These are phyloP conservation scores for Ypsolopha sequella DNA, from an alignment of 2,888 invertebrate species.

Conservation along the genomic window DNA sequence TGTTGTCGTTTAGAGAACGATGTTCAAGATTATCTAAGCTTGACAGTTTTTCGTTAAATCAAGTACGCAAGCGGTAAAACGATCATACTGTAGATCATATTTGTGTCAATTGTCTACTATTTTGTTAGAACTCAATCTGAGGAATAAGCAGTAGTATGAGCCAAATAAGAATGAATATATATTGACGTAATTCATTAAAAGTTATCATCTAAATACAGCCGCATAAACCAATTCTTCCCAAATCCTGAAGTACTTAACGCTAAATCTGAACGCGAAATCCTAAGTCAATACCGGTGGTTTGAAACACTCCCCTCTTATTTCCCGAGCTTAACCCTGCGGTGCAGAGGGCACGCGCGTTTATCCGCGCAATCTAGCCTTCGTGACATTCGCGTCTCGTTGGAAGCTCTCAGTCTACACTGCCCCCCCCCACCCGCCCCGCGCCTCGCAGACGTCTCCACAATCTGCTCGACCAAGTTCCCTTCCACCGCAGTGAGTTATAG, in stretches of 20 bases:
- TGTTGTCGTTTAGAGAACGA: too few species aligned
- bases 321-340: slow-evolving; percentile 27
- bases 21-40: too few species aligned
- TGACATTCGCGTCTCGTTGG: slow-evolving; percentile 25
- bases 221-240: too few species aligned
- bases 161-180: neutral
- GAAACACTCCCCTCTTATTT: neutral
- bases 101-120: too few species aligned
- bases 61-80: too few species aligned
- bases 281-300: neutral
- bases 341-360: slow-evolving; percentile 35
- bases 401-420: slow-evolving; percentile 29
- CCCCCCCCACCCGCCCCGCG: slow-evolving; percentile 4
- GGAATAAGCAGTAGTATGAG: neutral
- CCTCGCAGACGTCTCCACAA: slow-evolving; percentile 20
- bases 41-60: too few species aligned
- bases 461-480: slow-evolving; percentile 46
- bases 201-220: too few species aligned
- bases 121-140: too few species aligned
- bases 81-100: too few species aligned
- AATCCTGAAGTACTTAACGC: too few species aligned
- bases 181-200: too few species aligned
- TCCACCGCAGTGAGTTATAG: slow-evolving; percentile 35
- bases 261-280: neutral
- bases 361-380: slow-evolving; percentile 40